Percentiles rank a stretch among this genome's conserved stretches.
Conservation (phyloP, 2,113 vertebrate genomes). For the Cavia aperea region DNA sequence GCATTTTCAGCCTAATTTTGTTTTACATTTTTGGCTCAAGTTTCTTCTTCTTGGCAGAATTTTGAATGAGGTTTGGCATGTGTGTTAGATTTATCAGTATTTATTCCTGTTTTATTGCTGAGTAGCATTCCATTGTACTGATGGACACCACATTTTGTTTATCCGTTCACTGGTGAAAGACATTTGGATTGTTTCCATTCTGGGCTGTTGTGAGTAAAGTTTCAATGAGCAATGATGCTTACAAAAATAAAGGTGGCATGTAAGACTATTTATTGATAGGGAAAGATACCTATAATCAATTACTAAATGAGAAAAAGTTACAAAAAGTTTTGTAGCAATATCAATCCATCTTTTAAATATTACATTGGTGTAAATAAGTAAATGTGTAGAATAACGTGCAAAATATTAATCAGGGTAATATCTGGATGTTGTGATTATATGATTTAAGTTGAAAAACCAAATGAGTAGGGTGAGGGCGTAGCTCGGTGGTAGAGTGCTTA, state of each 20-base stretch:
- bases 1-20: neutral
- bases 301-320: neutral
- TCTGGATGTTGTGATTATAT: neutral
- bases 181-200: neutral
- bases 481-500: neutral
- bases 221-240: neutral
- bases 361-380: neutral
- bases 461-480: neutral
- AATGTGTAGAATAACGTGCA: neutral
- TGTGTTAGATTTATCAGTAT: neutral
- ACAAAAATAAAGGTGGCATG: neutral
- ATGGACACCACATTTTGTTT: neutral
- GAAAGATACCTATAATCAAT: neutral
- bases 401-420: neutral
- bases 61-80: neutral
- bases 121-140: neutral
- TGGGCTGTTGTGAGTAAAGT: neutral
- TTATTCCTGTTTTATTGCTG: neutral
- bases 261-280: neutral
- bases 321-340: neutral
- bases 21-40: neutral
- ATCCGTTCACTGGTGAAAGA: neutral
- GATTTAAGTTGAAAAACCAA: slow-evolving; percentile 13
- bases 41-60: neutral
- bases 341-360: neutral